Conservation (phyloP, 1,140 invertebrate species). For the Anastatus disparis region DNA sequence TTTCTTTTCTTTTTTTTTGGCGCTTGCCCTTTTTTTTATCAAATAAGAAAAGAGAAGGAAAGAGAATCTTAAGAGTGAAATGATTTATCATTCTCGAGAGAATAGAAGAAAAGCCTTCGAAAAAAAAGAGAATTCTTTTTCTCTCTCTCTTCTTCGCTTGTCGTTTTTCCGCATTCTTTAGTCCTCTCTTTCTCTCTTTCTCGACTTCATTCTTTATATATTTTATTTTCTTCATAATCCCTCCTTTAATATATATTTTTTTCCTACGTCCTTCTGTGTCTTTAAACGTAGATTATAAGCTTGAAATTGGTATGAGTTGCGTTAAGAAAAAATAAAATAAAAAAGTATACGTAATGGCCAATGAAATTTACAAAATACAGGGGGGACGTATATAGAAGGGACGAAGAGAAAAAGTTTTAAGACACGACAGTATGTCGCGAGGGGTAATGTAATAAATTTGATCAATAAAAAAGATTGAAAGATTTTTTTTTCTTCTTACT, state of each 20-base stretch:
- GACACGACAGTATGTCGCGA: too few species aligned
- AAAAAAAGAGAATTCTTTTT: conserved; percentile 17
- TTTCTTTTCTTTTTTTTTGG: neutral
- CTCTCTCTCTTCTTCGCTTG: neutral
- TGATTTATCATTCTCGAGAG: conserved; percentile 36
- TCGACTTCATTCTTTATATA: neutral
- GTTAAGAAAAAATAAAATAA: too few species aligned
- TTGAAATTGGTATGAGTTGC: conserved; percentile 19
- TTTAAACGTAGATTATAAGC: conserved; percentile 20
- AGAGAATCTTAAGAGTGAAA: too few species aligned
- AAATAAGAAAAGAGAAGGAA: too few species aligned
- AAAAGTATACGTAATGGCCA: neutral
- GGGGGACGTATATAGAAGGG: too few species aligned
- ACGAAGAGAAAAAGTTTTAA: too few species aligned
- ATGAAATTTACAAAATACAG: conserved; percentile 1
- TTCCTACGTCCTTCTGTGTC: too few species aligned
- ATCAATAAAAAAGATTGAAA: too few species aligned
- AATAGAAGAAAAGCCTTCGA: conserved; percentile 28
- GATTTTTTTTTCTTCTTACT: too few species aligned
- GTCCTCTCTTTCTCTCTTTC: neutral
- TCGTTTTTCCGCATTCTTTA: conserved; percentile 34
- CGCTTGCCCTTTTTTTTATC: conserved; percentile 33
- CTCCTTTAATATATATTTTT: too few species aligned
- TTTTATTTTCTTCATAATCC: too few species aligned
- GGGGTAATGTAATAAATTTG: too few species aligned